Base-by-base conservation (phyloP, 1,140 invertebrate genomes). In the Steinernema feltiae region DNA sequence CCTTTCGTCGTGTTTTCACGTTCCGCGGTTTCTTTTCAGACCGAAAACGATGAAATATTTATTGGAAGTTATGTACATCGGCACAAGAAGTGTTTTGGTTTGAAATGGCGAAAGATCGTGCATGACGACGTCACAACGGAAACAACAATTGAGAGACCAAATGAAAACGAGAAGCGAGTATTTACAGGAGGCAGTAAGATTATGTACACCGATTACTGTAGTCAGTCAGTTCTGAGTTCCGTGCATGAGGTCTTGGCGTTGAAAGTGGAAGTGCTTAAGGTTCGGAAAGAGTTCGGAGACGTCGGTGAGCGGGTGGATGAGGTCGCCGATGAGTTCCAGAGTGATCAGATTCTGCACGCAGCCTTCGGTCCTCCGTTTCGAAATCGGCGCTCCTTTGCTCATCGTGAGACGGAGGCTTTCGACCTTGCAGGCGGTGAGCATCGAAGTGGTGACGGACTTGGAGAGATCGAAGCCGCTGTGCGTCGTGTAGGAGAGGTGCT, bases 401-500 rank as follows among this genome's bases (percentile, higher is more conserved):
- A 84, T 83, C 30, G 82, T 82, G 1, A 82, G 74, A 15, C 82
- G 78, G 12, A 81, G 48, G 46, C 79, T 81, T 32, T 79, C 79
- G 2, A 79, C 78, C 46, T 71, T 63, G 70, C n/a, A 76, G 41
- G 15, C 32, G 70, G 12, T 41, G n/a, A 82, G 77, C 76, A 82
- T 77, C 15, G 63, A 73, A 21, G 83, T 48, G 0, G 81, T 70
- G 15, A 83, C 77, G 27, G 79, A 71, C 18, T 74, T 48, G 3
- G 83, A 46, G 24, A 82, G 32, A 21, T 82, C 81, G 35, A 82
- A 84, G 1, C 81, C 81, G 41, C 46, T 35, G 48, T 72, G 84
- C n/a, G 75, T 75, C 7, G 81, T 85, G 53, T 79, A 82, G 24
- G 83, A 85, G 18, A 82, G 70, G 48, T 82, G 81, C 27, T 74